phyloP scores from a whole-genome alignment of 2,797 vertebrate genomes.

The Erethizon dorsatum region DNA sequence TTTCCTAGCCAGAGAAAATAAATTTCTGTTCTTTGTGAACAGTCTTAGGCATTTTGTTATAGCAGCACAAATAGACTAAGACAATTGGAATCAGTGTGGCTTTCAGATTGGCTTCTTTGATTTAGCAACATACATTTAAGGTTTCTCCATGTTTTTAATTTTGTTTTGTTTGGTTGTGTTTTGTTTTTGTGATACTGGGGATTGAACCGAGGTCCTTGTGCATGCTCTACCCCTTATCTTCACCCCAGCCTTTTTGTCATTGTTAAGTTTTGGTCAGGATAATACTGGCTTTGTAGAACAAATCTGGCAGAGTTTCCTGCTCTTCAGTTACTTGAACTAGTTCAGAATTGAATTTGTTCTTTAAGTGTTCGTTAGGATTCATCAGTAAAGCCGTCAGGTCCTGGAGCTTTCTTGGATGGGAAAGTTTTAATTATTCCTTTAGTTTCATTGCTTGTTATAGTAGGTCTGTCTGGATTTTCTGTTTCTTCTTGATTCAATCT shows the following conservation, averaged over 20 bases:
- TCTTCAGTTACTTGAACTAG: background rate
- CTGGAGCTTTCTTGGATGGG: background rate
- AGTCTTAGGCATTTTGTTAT: background rate
- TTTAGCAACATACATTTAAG: background rate
- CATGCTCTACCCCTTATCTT: background rate
- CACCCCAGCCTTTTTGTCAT: background rate
- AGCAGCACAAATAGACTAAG: background rate
- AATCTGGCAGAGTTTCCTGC: background rate
- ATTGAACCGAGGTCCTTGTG: background rate
- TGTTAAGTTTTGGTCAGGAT: background rate
- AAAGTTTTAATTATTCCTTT: too few relatives aligned
- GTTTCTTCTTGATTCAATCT: background rate
- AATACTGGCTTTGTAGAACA: background rate
- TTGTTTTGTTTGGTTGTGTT: background rate
- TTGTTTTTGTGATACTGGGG: background rate
- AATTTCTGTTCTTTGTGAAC: background rate
- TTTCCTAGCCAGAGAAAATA: background rate
- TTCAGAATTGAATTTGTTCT: background rate
- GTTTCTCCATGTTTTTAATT: background rate
- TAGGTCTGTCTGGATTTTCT: background rate
- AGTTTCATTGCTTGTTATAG: background rate
- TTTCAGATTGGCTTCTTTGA: background rate
- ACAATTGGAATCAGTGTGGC: background rate
- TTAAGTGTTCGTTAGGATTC: background rate
- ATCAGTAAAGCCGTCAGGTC: background rate